phyloP scores from a whole-genome alignment of 2,888 invertebrate genomes.

The Eupeodes latifasciatus region DNA sequence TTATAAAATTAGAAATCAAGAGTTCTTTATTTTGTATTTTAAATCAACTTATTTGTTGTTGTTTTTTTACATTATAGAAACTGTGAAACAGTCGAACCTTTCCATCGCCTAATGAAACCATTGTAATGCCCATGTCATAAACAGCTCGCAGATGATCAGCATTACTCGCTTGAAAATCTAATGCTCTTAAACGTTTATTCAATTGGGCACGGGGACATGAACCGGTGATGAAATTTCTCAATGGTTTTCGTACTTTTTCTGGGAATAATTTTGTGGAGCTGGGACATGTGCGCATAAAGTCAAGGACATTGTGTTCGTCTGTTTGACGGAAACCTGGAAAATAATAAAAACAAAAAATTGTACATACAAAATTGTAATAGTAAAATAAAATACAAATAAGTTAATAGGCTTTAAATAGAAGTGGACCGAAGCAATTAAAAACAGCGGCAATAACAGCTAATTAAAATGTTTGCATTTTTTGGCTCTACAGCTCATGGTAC shows the following conservation, averaged over 20 bases:
- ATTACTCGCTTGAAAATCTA: constrained; percentile 92
- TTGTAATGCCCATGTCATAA: constrained; percentile 97
- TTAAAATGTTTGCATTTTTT: too few relatives aligned
- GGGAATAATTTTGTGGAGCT: constrained; percentile 93
- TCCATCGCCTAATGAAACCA: constrained; percentile 94
- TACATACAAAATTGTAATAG: too few relatives aligned
- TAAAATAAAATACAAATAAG: too few relatives aligned
- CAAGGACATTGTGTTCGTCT: constrained; percentile 86
- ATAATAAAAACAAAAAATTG: neutral
- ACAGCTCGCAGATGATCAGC: constrained; percentile 94
- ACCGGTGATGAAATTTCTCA: constrained; percentile 93
- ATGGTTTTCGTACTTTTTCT: constrained; percentile 92
- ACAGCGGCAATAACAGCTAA: too few relatives aligned
- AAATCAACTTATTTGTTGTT: constrained; percentile 72
- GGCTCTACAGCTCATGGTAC: too few relatives aligned
- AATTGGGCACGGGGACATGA: constrained; percentile 88
- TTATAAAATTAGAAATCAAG: constrained; percentile 59
- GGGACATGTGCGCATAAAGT: constrained; percentile 90
- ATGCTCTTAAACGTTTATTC: constrained; percentile 87
- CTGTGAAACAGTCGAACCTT: constrained; percentile 96
- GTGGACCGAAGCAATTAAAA: too few relatives aligned
- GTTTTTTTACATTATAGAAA: constrained; percentile 90
- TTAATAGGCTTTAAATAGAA: too few relatives aligned
- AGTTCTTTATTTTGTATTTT: constrained; percentile 41
- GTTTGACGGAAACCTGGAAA: constrained; percentile 84